Base-by-base conservation (phyloP, 2,113 vertebrate species). In the Alligator mississippiensis region DNA sequence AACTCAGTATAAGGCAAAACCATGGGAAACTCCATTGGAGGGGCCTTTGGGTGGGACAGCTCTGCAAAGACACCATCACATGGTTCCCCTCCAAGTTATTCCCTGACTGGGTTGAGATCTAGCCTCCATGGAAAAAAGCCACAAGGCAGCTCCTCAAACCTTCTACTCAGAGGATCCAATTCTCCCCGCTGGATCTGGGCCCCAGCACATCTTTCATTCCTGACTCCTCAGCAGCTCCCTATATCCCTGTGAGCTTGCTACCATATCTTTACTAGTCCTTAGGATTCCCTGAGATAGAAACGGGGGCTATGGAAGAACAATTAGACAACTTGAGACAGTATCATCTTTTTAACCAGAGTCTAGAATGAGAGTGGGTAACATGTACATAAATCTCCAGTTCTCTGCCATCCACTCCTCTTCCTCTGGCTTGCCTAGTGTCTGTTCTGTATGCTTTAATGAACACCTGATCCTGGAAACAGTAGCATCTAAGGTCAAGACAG, bases 101-200 rank as follows among this genome's bases (percentile, higher is more conserved):
- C 68, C 1, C 0, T 78, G 14, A 47, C 34, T 28, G 7, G 58
- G 61, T 59, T 18, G 17, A 74, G 75, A 87, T 75, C 63, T 87
- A 59, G 38, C 11, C 27, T 15, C 64, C 72, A 28, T 3, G 5
- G 1, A 3, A 76, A 63, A 34, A 0, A 2, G 55, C 18, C 63
- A 64, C 15, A 81, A 38, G 64, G 76, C 82, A 84, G 5, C 11
- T 64, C 11, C 54, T 86, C 58, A 79, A 30, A 60, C 13, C n/a
- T 27, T 85, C 61, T 84, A 62, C 66, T 59, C 3, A 63, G 79
- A 34, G n/a, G n/a, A 3, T 70, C 30, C 9, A 18, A 9, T 15
- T 11, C 28, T n/a, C 66, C 18, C 18, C 18, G 21, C 11, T 34
- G n/a, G n/a, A 8, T 34, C 9, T 70, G 30, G n/a, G 18, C n/a